Evolutionary conservation across 2,888 invertebrate species (phyloP), one percentile per base, ranked within the genome.

Genomic region (Brenthis ino): DNA sequence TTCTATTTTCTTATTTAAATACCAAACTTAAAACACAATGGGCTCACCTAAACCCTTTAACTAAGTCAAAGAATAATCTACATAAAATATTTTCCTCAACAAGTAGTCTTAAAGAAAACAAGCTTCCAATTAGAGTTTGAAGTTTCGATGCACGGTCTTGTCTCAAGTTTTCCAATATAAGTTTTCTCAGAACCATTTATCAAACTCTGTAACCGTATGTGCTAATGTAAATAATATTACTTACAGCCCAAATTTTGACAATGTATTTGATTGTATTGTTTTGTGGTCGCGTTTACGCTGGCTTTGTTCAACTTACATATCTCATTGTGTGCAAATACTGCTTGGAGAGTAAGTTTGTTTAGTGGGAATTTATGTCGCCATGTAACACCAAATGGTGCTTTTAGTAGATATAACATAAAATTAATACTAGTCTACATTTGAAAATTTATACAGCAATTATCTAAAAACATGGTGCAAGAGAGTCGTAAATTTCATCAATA

Each of bases 151-250:
- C 71, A 57, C 50, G 69, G 70, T 68, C 61, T 75, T 74, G 74
- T 70, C 64, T 66, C 68, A 75, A 75, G 75, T 75, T 75, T 75
- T 74, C 74, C 71, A 75, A 75, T 75, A 75, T 74, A 75, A 75
- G 71, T 75, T 74, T 64, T 51, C 58, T 68, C 67, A 71, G 48
- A 55, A 63, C 69, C 64, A 74, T 75, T 71, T 72, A 74, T 75
- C 75, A 75, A 68, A 68, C 67, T 57, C 55, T 33, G 66, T 61
- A 56, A 54, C 54, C 64, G 61, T 60, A 68, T 71, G 65, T 61
- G 68, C 50, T 65, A 50, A 64, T 63, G 37, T 66, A 69, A 63
- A 69, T 69, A 69, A 65, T 43, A 56, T 61, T 63, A 43, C 61
- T 69, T 53, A 57, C 0, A 43, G n/a, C 20, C 12, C 6, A 54